Base-by-base conservation (phyloP, 2,113 vertebrate species). In the Otolemur garnettii region DNA sequence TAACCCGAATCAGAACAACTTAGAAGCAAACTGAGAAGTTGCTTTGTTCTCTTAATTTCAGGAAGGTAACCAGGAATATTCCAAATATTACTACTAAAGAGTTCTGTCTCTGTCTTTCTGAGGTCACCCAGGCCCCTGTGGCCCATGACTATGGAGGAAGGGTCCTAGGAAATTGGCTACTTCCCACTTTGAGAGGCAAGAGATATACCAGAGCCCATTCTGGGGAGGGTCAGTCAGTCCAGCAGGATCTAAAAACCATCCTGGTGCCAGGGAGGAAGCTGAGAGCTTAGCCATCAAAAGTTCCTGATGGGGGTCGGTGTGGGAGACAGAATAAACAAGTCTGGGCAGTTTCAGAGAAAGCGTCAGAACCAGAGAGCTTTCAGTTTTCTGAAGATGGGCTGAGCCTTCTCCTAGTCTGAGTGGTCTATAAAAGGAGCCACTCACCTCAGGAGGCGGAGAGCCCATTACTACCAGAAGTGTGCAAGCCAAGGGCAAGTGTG, bases 401-500 rank as follows among this genome's bases (percentile, higher is more conserved):
- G 28, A 18, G 4, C 4, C n/a, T 53, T 26, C 18, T 57, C 26
- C 2, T 6, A 18, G n/a, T 50, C 15, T 5, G n/a, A 15, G n/a
- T 50, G 30, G 17, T 79, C 18, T 80, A 33, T 60, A 68, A 64
- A 84, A 84, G 55, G 15, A 90, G 38, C 4, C 30, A 5, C 55
- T 30, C 4, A 18, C 21, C n/a, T 50, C 12, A 10, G 59, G 75
- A 38, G 11, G n/a, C 2, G 28, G 24, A 9, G 68, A 53, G 22
- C 10, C 33, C 2, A 35, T 13, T 30, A 57, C 5, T 13, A 21
- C 60, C 21, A 53, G 35, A 57, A 35, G 28, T 21, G 5, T 5
- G 1, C 0, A 3, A 66, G 28, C 45, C 38, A 19, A 26, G 28
- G 42, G 13, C 22, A 28, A 0, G 1, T 24, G 5, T 1, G 2